Conservation (phyloP, 1,140 invertebrate species). For the Leptopilina clavipes region DNA sequence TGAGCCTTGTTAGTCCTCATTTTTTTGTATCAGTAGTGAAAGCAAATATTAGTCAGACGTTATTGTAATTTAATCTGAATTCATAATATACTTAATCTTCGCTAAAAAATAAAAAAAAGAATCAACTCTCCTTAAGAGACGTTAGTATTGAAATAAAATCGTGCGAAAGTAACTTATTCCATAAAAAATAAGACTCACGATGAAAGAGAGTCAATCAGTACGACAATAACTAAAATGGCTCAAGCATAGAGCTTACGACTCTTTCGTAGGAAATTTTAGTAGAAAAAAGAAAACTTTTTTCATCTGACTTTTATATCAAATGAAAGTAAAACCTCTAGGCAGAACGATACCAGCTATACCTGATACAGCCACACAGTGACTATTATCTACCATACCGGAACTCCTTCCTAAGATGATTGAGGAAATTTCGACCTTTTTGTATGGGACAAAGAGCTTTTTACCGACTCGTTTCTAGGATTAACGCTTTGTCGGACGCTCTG, state of each 20-base stretch:
- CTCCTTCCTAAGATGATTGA: conserved; percentile 43
- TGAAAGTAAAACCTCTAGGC: conserved; percentile 38
- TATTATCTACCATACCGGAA: conserved; percentile 40
- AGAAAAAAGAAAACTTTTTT: conserved; percentile 34
- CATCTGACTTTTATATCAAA: conserved; percentile 42
- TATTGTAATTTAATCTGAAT: no score
- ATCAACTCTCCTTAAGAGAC: no score
- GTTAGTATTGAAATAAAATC: neutral
- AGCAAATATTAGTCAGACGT: no score
- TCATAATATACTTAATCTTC: no score
- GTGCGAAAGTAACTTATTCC: neutral
- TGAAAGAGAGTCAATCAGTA: neutral
- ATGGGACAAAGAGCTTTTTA: conserved; percentile 63
- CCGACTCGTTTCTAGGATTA: conserved; percentile 62
- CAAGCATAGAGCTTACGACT: neutral
- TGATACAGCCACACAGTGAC: conserved; percentile 38
- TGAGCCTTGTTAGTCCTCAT: no score
- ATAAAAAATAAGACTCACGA: neutral
- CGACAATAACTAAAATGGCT: neutral
- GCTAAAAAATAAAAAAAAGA: no score
- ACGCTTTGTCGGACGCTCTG: conserved; percentile 58
- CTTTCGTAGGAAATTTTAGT: conserved; percentile 1
- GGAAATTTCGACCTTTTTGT: conserved; percentile 50
- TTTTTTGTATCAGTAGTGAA: no score
- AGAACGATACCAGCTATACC: neutral